Conservation (phyloP, 2,888 invertebrate genomes). For the Patella depressa region DNA sequence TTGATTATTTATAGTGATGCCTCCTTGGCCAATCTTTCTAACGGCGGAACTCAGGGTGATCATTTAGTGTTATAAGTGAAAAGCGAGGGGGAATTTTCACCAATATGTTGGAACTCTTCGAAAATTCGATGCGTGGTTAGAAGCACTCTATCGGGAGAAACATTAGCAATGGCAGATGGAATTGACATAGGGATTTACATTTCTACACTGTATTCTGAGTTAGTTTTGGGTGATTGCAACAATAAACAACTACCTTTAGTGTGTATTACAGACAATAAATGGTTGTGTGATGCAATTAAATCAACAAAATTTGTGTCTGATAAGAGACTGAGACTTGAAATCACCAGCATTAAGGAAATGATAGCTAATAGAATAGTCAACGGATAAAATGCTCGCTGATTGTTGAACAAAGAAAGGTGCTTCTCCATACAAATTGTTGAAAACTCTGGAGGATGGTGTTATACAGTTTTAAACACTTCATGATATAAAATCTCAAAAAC, state of each 20-base stretch:
- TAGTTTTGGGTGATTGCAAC: neutral
- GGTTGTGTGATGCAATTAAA: neutral
- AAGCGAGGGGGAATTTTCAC: neutral
- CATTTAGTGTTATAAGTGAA: slow-evolving; percentile 4
- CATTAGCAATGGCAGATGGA: slow-evolving; percentile 11
- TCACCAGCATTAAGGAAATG: slow-evolving; percentile 8
- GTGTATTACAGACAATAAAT: slow-evolving; percentile 1
- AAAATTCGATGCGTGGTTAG: slow-evolving; percentile 6
- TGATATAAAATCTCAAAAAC: too few species aligned
- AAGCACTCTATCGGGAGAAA: slow-evolving; percentile 5
- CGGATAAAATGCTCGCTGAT: neutral
- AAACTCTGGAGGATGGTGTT: slow-evolving; percentile 12
- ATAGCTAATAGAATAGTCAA: slow-evolving; percentile 6
- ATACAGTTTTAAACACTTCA: neutral
- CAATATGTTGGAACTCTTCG: slow-evolving; percentile 3
- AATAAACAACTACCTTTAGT: neutral
- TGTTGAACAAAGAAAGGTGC: slow-evolving; percentile 12
- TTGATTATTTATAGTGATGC: slow-evolving; percentile 14
- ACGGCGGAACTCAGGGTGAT: slow-evolving; percentile 1
- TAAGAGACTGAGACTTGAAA: slow-evolving; percentile 4
- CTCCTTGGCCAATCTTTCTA: slow-evolving; percentile 10
- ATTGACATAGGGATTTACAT: slow-evolving; percentile 1
- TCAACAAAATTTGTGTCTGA: slow-evolving; percentile 3
- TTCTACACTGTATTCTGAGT: slow-evolving; percentile 3
- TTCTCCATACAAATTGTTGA: neutral